These are phyloP conservation scores for Tetheella fluctuosa DNA, from an alignment of 2,888 invertebrate genomes.

Conservation along the genomic window DNA sequence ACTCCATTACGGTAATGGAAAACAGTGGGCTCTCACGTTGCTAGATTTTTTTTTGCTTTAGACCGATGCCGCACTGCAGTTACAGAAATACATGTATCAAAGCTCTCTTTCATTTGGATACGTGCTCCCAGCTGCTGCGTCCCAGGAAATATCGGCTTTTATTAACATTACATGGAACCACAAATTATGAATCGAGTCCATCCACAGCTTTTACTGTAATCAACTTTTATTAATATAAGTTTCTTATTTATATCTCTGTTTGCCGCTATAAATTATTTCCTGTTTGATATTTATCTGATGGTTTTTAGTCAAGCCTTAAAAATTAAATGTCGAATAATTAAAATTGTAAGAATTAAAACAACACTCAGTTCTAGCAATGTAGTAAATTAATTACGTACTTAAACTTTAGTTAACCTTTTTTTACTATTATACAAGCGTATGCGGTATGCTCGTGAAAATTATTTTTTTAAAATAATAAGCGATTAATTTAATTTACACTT, in stretches of 20 bases:
- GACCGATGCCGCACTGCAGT: constrained; percentile 76
- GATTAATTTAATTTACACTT: constrained; percentile 49
- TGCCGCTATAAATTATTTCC: constrained; percentile 6
- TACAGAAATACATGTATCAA: constrained; percentile 77
- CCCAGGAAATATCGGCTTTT: constrained; percentile 66
- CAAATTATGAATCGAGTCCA: constrained; percentile 59
- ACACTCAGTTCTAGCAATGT: no score
- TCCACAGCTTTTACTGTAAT: constrained; percentile 43
- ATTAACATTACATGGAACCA: constrained; percentile 62
- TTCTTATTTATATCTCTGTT: no score
- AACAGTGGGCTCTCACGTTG: constrained; percentile 71
- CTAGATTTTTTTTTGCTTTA: constrained; percentile 62
- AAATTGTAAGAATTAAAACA: no score
- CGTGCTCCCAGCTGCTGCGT: constrained; percentile 53
- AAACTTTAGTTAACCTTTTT: no score
- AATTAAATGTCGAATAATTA: no score
- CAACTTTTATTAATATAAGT: constrained; percentile 27
- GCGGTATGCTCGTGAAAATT: constrained; percentile 34
- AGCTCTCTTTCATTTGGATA: constrained; percentile 75
- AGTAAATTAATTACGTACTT: no score
- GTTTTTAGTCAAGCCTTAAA: no score
- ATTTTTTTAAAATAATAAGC: constrained; percentile 51
- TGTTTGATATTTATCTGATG: background rate
- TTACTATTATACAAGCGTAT: constrained; percentile 5
- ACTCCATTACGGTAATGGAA: constrained; percentile 79